Percentiles rank a stretch among this genome's conserved stretches.
phyloP scores from a whole-genome alignment of 2,113 vertebrate genomes.

The Gulo gulo region DNA sequence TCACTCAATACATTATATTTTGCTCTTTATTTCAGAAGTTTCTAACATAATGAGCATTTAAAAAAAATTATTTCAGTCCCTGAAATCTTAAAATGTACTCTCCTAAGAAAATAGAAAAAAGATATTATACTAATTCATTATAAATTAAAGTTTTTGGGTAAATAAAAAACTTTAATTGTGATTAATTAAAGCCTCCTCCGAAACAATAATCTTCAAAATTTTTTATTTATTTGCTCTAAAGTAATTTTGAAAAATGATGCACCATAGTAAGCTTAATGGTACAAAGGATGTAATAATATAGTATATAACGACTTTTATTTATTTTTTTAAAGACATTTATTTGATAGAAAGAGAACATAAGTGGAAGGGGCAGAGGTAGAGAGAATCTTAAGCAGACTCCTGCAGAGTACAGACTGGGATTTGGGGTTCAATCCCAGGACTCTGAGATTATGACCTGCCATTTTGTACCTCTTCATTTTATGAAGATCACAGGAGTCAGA shows the following conservation, averaged over 20 bases:
- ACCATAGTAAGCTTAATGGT: not conserved
- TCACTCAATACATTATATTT: not conserved
- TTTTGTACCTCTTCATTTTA: not conserved
- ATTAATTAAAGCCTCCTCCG: not conserved
- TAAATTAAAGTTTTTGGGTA: not conserved
- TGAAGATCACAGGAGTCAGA: not conserved
- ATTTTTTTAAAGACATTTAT: too few relatives aligned
- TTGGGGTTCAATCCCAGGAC: not conserved
- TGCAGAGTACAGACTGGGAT: not conserved
- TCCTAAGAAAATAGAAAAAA: not conserved
- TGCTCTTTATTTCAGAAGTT: not conserved
- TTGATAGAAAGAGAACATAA: too few relatives aligned
- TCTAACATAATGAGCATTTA: not conserved
- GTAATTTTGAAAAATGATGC: not conserved
- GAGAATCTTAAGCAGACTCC: not conserved
- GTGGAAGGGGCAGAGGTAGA: not conserved
- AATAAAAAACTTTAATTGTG: not conserved
- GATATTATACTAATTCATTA: not conserved
- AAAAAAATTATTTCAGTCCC: not conserved
- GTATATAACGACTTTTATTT: not conserved
- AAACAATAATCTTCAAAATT: not conserved
- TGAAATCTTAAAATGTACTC: not conserved
- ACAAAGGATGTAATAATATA: not conserved
- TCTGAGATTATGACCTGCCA: not conserved
- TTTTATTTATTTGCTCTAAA: not conserved